Percentiles rank a stretch among this genome's conserved stretches.
Conservation (phyloP, 2,888 invertebrate genomes). For the Dolichomitus sp. region DNA sequence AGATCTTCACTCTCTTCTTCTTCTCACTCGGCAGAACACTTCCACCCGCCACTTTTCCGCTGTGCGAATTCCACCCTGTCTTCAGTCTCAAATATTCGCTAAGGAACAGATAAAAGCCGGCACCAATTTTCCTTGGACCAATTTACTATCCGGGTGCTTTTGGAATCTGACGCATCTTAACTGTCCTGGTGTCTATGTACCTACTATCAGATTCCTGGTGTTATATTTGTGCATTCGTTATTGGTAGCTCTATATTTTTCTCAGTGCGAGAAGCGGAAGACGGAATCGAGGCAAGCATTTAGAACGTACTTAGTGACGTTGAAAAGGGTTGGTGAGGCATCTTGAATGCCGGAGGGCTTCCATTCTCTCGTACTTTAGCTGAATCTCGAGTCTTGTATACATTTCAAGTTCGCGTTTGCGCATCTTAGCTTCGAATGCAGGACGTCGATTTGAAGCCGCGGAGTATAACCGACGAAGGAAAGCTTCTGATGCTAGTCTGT, state of each 20-base stretch:
- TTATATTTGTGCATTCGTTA: constrained; percentile 30
- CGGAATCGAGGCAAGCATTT: constrained; percentile 28
- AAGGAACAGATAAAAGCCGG: constrained; percentile 55
- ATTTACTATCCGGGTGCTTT: constrained; percentile 50
- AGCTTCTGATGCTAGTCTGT: constrained; percentile 28
- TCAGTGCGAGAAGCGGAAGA: background rate
- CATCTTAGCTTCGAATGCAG: constrained; percentile 48
- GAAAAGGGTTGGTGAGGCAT: constrained; percentile 28
- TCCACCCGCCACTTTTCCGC: constrained; percentile 37
- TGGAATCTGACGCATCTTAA: constrained; percentile 13
- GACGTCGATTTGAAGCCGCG: constrained; percentile 51
- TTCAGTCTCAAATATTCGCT: constrained; percentile 11
- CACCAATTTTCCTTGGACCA: constrained; percentile 54
- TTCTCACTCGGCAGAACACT: constrained; percentile 54
- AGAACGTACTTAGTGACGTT: constrained; percentile 37
- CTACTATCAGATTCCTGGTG: constrained; percentile 41
- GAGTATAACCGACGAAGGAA: constrained; percentile 33
- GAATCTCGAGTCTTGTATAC: constrained; percentile 29
- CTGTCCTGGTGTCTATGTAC: constrained; percentile 31
- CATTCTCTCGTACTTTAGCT: constrained; percentile 44
- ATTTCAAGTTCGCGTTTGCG: constrained; percentile 33
- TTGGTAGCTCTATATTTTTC: constrained; percentile 3
- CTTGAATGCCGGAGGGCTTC: constrained; percentile 41
- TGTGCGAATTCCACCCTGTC: constrained; percentile 19
- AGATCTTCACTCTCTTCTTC: constrained; percentile 54